phyloP scores from a whole-genome alignment of 1,140 invertebrate species.

The Pseudobourletiella spinata region DNA sequence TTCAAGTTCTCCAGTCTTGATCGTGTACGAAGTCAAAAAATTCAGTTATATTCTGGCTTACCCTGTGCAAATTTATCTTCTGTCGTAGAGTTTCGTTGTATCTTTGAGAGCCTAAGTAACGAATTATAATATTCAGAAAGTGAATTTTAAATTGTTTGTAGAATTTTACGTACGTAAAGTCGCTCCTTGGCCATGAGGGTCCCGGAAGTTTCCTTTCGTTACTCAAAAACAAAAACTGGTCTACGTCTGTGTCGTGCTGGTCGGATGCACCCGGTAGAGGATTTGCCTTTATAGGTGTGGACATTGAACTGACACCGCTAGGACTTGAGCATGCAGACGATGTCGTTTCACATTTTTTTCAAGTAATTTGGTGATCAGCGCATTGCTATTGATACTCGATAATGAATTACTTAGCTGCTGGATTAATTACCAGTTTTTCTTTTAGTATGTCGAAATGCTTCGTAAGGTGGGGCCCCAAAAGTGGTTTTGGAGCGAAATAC shows the following conservation, averaged over 20 bases:
- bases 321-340: constrained; percentile 76
- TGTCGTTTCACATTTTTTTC: constrained; percentile 72
- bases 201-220: constrained; percentile 82
- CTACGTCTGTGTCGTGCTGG: constrained; percentile 74
- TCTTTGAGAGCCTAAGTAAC: no score
- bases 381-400: no score
- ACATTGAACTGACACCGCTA: constrained; percentile 82
- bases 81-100: no score
- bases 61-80: no score
- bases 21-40: not conserved
- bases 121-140: no score
- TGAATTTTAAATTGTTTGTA: not conserved
- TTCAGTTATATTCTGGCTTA: no score
- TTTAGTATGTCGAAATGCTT: constrained; percentile 77
- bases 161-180: constrained; percentile 54
- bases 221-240: constrained; percentile 79
- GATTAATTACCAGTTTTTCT: not conserved
- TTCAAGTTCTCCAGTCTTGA: no score
- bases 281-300: constrained; percentile 78
- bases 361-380: no score
- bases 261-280: constrained; percentile 64
- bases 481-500: constrained; percentile 85
- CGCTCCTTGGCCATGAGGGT: constrained; percentile 87
- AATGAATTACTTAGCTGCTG: no score
- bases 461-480: constrained; percentile 60